Evolutionary conservation across 1,140 invertebrate species (phyloP).

Genomic region (Aphaenogaster ashmeadi): DNA sequence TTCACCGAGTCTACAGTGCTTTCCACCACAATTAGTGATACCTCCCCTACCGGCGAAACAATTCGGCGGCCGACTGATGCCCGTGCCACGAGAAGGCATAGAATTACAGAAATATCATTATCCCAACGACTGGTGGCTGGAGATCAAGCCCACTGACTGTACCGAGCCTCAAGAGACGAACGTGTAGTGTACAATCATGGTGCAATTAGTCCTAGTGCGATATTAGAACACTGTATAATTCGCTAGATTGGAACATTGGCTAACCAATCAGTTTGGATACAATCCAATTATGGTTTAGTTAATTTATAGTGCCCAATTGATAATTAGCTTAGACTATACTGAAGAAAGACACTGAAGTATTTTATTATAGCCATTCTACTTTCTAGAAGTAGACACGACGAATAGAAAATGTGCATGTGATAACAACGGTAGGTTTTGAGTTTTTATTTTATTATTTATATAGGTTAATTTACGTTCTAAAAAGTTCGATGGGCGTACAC

Average conservation of each 20-base stretch:
- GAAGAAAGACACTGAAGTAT: neutral
- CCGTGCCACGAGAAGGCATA: slow-evolving; percentile 88
- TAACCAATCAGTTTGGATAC: neutral
- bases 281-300: slow-evolving; percentile 8
- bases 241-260: neutral
- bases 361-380: slow-evolving; percentile 8
- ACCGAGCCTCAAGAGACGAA: slow-evolving; percentile 73
- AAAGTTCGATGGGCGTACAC: slow-evolving; percentile 6
- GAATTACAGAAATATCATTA: slow-evolving; percentile 90
- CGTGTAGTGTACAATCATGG: slow-evolving; percentile 64
- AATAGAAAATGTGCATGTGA: slow-evolving; percentile 28
- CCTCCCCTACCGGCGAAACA: slow-evolving; percentile 86
- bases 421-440: neutral
- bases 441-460: neutral
- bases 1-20: slow-evolving; percentile 87
- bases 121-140: slow-evolving; percentile 89
- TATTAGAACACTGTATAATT: slow-evolving; percentile 26
- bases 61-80: slow-evolving; percentile 87
- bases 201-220: neutral
- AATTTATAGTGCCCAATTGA: neutral
- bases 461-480: neutral
- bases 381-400: slow-evolving; percentile 14
- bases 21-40: slow-evolving; percentile 88
- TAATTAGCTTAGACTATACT: neutral
- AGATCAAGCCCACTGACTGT: slow-evolving; percentile 87